A percentile compares a stretch with the other conserved stretches of the same genome.
These are phyloP conservation scores for Sebastes schlegelii DNA, from an alignment of 2,113 vertebrate genomes.

Conservation along the genomic window DNA sequence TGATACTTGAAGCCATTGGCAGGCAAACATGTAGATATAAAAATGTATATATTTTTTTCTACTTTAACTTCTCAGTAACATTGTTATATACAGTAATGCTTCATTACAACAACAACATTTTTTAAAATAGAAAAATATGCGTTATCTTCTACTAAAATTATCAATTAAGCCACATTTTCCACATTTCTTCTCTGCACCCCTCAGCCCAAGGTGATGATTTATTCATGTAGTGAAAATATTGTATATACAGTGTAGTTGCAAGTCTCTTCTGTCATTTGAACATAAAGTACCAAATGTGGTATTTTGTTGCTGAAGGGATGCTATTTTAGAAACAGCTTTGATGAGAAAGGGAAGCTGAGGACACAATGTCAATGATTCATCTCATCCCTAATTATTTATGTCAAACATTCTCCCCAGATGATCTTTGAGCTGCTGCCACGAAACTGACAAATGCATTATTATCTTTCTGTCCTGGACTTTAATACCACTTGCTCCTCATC, in stretches of 20 bases:
- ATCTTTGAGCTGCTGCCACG: conserved; percentile 28
- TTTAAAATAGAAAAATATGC: neutral
- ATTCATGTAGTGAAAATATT: neutral
- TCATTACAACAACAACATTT: neutral
- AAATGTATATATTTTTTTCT: neutral
- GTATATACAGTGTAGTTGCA: neutral
- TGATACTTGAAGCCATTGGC: conserved; percentile 4
- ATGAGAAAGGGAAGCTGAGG: conserved; percentile 47
- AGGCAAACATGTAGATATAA: neutral
- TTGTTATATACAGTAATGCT: conserved; percentile 2
- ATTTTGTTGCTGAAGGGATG: conserved; percentile 35
- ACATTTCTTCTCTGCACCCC: neutral
- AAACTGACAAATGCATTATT: conserved; percentile 35
- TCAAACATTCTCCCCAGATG: conserved; percentile 53
- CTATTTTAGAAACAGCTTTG: conserved; percentile 53
- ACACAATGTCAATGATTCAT: conserved; percentile 52
- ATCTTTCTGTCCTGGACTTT: conserved; percentile 31
- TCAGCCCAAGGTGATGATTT: neutral
- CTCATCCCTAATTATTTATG: conserved; percentile 59
- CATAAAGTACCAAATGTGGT: conserved; percentile 39
- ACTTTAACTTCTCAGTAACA: neutral
- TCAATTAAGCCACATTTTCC: neutral
- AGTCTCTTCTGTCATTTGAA: conserved; percentile 2
- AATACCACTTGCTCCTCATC: conserved; percentile 31
- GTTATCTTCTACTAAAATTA: neutral